These are phyloP conservation scores for Polydrusus pterygomalis DNA, from an alignment of 2,888 invertebrate genomes.

Conservation along the genomic window DNA sequence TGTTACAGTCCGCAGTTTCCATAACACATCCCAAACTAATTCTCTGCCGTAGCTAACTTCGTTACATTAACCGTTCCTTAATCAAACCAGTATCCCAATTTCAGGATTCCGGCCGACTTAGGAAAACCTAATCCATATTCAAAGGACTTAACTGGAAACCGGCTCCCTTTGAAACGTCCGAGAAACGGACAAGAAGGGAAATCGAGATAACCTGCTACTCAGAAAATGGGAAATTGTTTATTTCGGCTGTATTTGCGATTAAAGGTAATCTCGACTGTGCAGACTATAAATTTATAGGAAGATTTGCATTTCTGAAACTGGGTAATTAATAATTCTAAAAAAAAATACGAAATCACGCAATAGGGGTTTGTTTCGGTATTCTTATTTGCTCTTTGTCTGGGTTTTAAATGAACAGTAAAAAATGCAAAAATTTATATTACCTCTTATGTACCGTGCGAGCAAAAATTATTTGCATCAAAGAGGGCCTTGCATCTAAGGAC, in stretches of 20 bases:
- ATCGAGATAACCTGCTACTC: slow-evolving; percentile 12
- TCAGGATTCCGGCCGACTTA: slow-evolving; percentile 17
- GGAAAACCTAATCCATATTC: slow-evolving; percentile 33
- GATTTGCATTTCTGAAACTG: slow-evolving; percentile 4
- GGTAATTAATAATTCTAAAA: neutral
- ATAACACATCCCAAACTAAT: neutral
- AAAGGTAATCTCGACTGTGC: slow-evolving; percentile 5
- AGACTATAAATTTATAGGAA: slow-evolving; percentile 10
- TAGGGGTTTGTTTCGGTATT: too few species aligned
- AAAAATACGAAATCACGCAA: neutral
- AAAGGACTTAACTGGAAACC: slow-evolving; percentile 14
- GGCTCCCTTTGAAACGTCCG: slow-evolving; percentile 22
- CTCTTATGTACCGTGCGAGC: too few species aligned
- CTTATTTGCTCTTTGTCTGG: too few species aligned
- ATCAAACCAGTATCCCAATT: slow-evolving; percentile 35
- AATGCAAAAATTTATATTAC: too few species aligned
- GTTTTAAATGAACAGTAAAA: too few species aligned
- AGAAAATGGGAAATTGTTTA: slow-evolving; percentile 24
- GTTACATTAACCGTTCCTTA: slow-evolving; percentile 28
- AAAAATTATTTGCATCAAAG: too few species aligned
- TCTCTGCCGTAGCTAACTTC: slow-evolving; percentile 13
- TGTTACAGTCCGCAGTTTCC: neutral
- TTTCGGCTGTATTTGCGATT: slow-evolving; percentile 4
- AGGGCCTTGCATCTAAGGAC: too few species aligned
- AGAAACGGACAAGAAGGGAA: slow-evolving; percentile 6